A percentile compares a stretch with the other conserved stretches of the same genome.
These are phyloP conservation scores for Argopecten irradians DNA, from an alignment of 1,140 invertebrate genomes.

Conservation along the genomic window DNA sequence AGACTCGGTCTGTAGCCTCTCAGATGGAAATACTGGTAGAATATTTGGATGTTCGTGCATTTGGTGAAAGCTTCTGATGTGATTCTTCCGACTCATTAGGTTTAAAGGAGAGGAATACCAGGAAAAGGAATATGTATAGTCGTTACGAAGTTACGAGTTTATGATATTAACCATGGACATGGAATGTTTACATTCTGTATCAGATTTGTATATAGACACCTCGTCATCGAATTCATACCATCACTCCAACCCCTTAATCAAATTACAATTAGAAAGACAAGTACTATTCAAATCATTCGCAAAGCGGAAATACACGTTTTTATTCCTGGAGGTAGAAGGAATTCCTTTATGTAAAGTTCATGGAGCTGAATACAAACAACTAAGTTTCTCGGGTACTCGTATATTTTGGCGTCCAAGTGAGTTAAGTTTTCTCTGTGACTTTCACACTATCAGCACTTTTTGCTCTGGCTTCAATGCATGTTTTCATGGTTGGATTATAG, in stretches of 20 bases:
- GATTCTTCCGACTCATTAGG: background rate
- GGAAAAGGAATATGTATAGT: background rate
- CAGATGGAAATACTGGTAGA: background rate
- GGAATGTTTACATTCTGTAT: background rate
- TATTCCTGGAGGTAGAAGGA: background rate
- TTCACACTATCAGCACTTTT: too few relatives aligned
- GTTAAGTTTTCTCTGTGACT: too few relatives aligned
- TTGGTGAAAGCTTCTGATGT: background rate
- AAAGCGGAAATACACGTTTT: background rate
- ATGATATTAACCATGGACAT: background rate
- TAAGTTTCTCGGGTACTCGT: too few relatives aligned
- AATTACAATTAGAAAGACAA: background rate
- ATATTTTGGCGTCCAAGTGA: too few relatives aligned
- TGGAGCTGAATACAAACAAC: background rate
- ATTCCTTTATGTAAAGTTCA: background rate
- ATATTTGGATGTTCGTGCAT: background rate
- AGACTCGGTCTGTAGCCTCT: background rate
- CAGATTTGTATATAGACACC: background rate
- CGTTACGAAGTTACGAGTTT: background rate
- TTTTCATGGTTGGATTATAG: too few relatives aligned
- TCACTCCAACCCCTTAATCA: background rate
- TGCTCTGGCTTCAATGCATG: too few relatives aligned
- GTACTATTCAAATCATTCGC: background rate
- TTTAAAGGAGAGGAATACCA: background rate
- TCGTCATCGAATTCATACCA: background rate